Percentiles rank a stretch among this genome's conserved stretches.
These are phyloP conservation scores for Anas georgica DNA, from an alignment of 2,797 vertebrate species.

Conservation along the genomic window DNA sequence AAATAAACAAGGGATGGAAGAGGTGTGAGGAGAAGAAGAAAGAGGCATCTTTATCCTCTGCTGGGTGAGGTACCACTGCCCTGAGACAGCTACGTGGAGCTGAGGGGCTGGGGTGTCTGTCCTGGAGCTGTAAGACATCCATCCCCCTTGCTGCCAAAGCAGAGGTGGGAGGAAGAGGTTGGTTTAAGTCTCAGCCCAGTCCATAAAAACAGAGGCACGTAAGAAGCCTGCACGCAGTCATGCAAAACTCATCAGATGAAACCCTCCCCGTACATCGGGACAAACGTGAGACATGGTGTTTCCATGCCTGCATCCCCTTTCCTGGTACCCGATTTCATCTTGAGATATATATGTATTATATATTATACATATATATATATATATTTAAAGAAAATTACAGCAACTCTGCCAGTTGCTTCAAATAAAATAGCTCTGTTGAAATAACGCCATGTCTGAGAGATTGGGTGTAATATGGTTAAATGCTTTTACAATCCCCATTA, in stretches of 20 bases:
- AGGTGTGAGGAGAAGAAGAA: background rate
- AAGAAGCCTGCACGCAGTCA: background rate
- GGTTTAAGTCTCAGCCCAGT: background rate
- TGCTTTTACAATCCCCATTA: constrained; percentile 83
- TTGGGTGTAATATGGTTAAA: constrained; percentile 80
- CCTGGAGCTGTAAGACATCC: background rate
- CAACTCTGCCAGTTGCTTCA: constrained; percentile 48
- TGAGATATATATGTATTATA: background rate
- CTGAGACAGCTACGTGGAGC: too few species aligned
- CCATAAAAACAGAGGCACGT: constrained; percentile 3
- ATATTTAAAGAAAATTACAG: constrained; percentile 55
- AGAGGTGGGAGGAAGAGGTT: background rate
- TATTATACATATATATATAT: background rate
- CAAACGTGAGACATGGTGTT: background rate
- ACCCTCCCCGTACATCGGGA: background rate
- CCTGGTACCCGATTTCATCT: background rate
- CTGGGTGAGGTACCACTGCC: background rate
- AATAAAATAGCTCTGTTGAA: constrained; percentile 77
- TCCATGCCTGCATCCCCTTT: background rate
- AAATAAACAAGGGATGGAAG: background rate
- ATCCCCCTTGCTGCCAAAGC: background rate
- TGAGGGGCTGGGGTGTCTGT: background rate
- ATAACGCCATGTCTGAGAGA: constrained; percentile 77
- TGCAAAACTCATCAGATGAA: constrained; percentile 4
- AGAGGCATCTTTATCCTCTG: background rate